These are phyloP conservation scores for Diarsia mendica DNA, from an alignment of 2,888 invertebrate genomes.

Conservation along the genomic window DNA sequence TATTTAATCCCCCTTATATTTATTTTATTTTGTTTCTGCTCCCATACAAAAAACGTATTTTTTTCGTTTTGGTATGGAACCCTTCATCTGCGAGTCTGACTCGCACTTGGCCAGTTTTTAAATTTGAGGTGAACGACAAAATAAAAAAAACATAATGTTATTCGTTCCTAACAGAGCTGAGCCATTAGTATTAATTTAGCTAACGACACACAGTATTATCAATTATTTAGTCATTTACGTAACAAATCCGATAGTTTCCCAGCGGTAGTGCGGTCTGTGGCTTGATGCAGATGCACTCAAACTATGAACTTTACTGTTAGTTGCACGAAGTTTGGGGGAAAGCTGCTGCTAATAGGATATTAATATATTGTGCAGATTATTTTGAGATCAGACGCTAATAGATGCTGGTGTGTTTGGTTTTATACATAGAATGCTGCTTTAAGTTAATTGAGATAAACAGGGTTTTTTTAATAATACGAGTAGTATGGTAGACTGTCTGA, in stretches of 20 bases:
- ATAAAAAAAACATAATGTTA: too few species aligned
- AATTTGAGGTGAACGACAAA: too few species aligned
- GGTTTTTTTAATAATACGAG: too few species aligned
- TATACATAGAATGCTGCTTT: background rate
- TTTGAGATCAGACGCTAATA: conserved; percentile 13
- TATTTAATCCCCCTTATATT: too few species aligned
- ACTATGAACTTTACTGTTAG: conserved; percentile 35
- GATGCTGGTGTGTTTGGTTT: background rate
- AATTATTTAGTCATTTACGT: conserved; percentile 7
- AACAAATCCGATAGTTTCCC: conserved; percentile 39
- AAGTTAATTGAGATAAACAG: background rate
- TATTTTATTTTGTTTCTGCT: too few species aligned
- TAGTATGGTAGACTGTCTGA: background rate
- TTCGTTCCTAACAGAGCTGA: background rate
- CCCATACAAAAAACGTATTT: too few species aligned
- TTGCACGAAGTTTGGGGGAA: conserved; percentile 27
- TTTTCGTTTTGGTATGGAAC: too few species aligned
- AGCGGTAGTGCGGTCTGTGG: conserved; percentile 39
- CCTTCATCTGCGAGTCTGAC: too few species aligned
- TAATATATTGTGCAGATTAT: conserved; percentile 28
- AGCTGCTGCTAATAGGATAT: conserved; percentile 25
- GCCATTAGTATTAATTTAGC: background rate
- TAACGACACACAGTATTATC: background rate
- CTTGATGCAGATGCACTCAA: conserved; percentile 55
- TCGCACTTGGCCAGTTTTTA: too few species aligned